phyloP scores from a whole-genome alignment of 2,113 vertebrate genomes.

The Toxotes jaculatrix region DNA sequence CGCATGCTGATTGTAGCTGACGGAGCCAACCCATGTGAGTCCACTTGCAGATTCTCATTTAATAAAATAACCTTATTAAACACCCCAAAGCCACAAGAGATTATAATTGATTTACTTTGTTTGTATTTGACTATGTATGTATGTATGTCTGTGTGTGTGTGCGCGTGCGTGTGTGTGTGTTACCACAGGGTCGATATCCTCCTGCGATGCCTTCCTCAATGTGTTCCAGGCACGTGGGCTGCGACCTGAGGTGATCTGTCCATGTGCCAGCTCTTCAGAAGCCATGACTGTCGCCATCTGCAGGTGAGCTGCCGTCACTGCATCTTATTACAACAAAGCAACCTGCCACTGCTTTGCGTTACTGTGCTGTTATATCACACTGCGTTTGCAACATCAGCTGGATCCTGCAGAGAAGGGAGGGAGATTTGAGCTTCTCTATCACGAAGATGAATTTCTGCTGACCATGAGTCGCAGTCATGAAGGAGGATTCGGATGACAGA shows the following conservation, averaged over 20 bases:
- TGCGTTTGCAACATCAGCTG: slow-evolving; percentile 24
- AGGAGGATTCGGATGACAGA: slow-evolving; percentile 21
- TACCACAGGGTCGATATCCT: slow-evolving; percentile 94
- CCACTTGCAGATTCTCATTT: slow-evolving; percentile 16
- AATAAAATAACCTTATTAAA: slow-evolving; percentile 16
- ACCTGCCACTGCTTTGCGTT: neutral
- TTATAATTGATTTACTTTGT: slow-evolving; percentile 31
- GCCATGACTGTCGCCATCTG: slow-evolving; percentile 95
- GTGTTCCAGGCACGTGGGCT: slow-evolving; percentile 95
- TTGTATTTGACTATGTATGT: slow-evolving; percentile 30
- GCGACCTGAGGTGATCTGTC: slow-evolving; percentile 95
- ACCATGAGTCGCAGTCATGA: neutral
- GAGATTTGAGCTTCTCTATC: slow-evolving; percentile 7
- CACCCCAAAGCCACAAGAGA: slow-evolving; percentile 20
- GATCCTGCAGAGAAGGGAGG: slow-evolving; percentile 3
- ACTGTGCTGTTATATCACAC: slow-evolving; percentile 15
- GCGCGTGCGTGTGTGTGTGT: slow-evolving; percentile 20
- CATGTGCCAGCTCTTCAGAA: slow-evolving; percentile 94
- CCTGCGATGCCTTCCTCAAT: slow-evolving; percentile 97
- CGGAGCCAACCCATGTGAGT: slow-evolving; percentile 98
- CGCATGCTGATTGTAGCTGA: slow-evolving; percentile 96
- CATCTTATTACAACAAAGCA: slow-evolving; percentile 40
- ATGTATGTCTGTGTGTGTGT: slow-evolving; percentile 29
- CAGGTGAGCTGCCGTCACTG: slow-evolving; percentile 83
- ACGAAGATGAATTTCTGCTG: neutral